Base-by-base conservation (phyloP, 2,888 invertebrate species). In the Caenorhabditis panamensis region DNA sequence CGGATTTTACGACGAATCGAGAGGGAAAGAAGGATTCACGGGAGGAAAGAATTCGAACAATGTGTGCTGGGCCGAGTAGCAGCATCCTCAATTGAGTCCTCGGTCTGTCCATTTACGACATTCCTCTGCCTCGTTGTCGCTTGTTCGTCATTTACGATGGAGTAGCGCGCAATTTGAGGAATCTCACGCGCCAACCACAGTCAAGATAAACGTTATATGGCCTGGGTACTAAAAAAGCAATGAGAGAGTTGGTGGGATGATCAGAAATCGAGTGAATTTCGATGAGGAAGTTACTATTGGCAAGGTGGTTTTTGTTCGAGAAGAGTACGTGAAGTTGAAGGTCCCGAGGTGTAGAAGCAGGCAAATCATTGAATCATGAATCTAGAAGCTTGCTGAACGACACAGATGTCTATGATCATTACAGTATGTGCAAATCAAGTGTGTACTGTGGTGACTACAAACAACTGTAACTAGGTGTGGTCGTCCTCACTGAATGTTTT, bases 161-260 rank as follows among this genome's bases (percentile, higher is more conserved):
- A 36, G 73, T 73, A 73, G 64, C 20, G 63, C 44, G 64, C 73
- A 59, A 73, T 73, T 73, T 73, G 51, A 73, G 36, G 59, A 64
- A 73, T 66, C 66, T 73, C 59, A 44, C 59, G 73, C 58, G 64
- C 63, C 58, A 71, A 71, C 37, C 41, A 18, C 37, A 56, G 44
- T 56, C 64, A 66, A 73, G 66, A 66, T 73, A 58, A 73, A 73
- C 66, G 64, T 73, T 73, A 59, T 73, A 66, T 64, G 73, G 66
- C n/a, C 59, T 61, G 37, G 64, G 66, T 49, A 66, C 59, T 59
- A 73, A 73, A 73, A 71, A 66, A 64, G 64, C 58, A 53, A 51
- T 56, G 58, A 58, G 64, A 37, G 49, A 13, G 22, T 28, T 64
- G 54, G 26, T 31, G 16, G 22, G 51, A 41, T 66, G 73, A 73